Evolutionary conservation across 2,888 invertebrate genomes (phyloP), one percentile per base, ranked within the genome.

Genomic region (Lasioglossum lativentre): DNA sequence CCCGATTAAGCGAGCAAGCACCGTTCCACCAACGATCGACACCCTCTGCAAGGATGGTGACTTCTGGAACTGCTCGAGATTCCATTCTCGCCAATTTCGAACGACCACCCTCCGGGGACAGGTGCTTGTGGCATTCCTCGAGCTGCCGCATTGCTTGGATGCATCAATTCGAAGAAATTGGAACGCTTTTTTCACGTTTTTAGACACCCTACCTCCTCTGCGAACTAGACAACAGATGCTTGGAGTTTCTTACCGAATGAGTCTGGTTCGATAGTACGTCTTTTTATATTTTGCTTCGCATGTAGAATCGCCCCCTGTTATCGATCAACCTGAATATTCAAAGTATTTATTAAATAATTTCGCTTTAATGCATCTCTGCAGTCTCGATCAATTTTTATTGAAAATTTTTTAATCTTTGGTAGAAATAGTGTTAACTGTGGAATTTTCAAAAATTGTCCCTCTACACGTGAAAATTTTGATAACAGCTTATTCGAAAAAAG

Each of bases 71-170:
- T 90, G 89, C 90, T 85, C 85, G 84, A 82, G 83, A 93, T 93
- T 92, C 92, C 92, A 90, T 90, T 93, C 91, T 88, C 91, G 85
- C 88, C 89, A 90, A 90, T 90, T 92, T 91, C 91, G 80, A 77
- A 72, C 86, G 82, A 79, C 83, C 88, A 4, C 63, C 34, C 38
- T 52, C 75, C 30, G 71, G 78, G 77, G 77, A 77, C 78, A 82
- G 76, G 83, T 78, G 82, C 81, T 83, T 85, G 86, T 75, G 90
- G 90, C 79, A 89, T 89, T 86, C 85, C 84, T 59, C 56, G 68
- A 89, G 78, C 86, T 85, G 89, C 68, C 83, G 72, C 81, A 80
- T 79, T 78, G 72, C 59, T 59, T 34, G 77, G 42, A 83, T 80
- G 85, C 85, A 81, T 85, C 86, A 86, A 86, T 86, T 85, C 40